phyloP scores from a whole-genome alignment of 2,888 invertebrate species.

The Rhagonycha lutea region DNA sequence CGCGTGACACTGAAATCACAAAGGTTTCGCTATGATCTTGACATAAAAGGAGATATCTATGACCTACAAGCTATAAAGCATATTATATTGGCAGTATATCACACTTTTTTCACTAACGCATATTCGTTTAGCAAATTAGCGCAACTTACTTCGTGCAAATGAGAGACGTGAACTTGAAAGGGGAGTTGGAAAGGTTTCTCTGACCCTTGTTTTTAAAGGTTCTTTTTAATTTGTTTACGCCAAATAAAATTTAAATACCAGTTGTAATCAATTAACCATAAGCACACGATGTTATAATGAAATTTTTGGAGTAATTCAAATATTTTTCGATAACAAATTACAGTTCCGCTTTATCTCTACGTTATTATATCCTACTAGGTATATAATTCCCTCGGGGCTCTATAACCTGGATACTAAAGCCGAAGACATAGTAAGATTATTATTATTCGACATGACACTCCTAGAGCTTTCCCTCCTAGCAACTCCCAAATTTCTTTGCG shows the following conservation, averaged over 20 bases:
- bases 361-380: no score
- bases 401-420: conserved; percentile 2
- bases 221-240: conserved; percentile 2
- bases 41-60: conserved; percentile 13
- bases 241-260: not conserved
- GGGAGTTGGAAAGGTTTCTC: conserved; percentile 8
- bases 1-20: conserved; percentile 5
- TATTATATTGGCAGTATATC: not conserved
- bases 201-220: conserved; percentile 5
- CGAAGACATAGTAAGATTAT: not conserved
- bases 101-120: not conserved
- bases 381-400: not conserved
- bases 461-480: not conserved
- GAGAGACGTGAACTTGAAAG: not conserved
- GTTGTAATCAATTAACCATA: not conserved
- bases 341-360: not conserved
- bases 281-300: not conserved
- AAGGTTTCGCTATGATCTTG: conserved; percentile 18
- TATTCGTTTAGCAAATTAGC: conserved; percentile 4
- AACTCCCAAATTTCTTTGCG: not conserved
- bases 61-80: conserved; percentile 7
- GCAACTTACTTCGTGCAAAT: conserved; percentile 1
- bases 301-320: not conserved
- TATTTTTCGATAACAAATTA: not conserved
- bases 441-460: conserved; percentile 4